These are phyloP conservation scores for Eupithecia inturbata DNA, from an alignment of 2,888 invertebrate species.

Conservation along the genomic window DNA sequence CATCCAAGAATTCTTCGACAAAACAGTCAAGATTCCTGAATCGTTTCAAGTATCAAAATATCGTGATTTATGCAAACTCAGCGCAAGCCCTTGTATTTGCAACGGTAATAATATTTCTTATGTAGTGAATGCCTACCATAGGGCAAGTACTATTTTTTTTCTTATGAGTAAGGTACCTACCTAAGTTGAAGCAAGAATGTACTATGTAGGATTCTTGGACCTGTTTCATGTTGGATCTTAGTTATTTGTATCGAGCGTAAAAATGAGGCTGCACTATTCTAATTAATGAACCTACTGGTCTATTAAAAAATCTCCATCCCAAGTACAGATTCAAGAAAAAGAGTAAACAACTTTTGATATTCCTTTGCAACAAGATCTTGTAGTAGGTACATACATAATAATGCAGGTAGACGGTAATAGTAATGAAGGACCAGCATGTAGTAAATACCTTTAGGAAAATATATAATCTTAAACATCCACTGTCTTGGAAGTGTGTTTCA, in stretches of 20 bases:
- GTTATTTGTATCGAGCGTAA: conserved; percentile 9
- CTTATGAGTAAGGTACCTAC: neutral
- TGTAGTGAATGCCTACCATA: neutral
- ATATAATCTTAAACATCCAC: neutral
- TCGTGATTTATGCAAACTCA: conserved; percentile 77
- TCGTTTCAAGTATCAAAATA: conserved; percentile 81
- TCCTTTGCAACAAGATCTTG: neutral
- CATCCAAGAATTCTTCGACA: conserved; percentile 61
- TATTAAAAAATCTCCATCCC: neutral
- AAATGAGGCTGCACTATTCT: neutral
- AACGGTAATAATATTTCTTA: conserved; percentile 51
- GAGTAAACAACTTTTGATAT: neutral
- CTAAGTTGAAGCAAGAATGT: neutral
- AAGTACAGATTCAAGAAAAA: neutral
- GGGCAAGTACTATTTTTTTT: neutral
- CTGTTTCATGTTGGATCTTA: conserved; percentile 12
- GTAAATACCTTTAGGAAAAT: neutral
- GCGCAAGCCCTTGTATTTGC: conserved; percentile 45
- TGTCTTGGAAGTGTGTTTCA: conserved; percentile 15
- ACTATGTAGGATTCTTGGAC: conserved; percentile 22
- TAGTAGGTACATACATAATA: neutral
- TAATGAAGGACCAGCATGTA: neutral
- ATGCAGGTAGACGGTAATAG: neutral
- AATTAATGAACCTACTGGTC: neutral
- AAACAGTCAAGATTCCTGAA: conserved; percentile 67